Base-by-base conservation (phyloP, 2,888 invertebrate genomes). In the Cinara cedri region DNA sequence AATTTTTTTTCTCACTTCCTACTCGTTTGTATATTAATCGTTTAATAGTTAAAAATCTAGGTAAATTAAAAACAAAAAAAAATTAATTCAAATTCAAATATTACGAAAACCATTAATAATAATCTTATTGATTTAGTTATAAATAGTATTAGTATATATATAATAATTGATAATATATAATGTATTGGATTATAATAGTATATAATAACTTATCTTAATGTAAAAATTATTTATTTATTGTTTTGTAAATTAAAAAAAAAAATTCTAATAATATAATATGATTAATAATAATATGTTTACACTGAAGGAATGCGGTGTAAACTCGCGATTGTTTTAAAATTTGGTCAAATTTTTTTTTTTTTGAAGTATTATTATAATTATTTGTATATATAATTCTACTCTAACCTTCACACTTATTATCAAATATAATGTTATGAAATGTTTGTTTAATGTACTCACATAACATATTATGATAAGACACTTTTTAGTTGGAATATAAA, bases 261-360 rank as follows among this genome's bases (percentile, higher is more conserved):
- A 51, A 62, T 63, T 42, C n/a, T n/a, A n/a, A n/a, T n/a, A n/a
- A n/a, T n/a, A n/a, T n/a, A n/a, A n/a, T n/a, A n/a, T n/a, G n/a
- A 63, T 14, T 74, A 63, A 54, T 74, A 63, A 54, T 75, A 65
- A 65, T 75, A 75, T 34, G 63, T 54, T 75, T 75, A 75, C 63
- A 75, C 24, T 3, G 19, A 74, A 74, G 57, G n/a, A 60, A 60
- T 46, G 57, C 49, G 62, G n/a, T 74, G 63, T 34, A 65, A 75
- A 75, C 74, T 75, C 51, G 34, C 42, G 74, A 75, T 75, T 75
- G 74, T 75, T 75, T 54, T 65, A 65, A 34, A 42, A 42, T 51
- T 75, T 75, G 74, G 63, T 75, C 74, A n/a, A 75, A 65, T 65
- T 26, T 19, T 63, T 74, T 63, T 54, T 65, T 26, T 19, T 63